These are phyloP conservation scores for Noctilio leporinus DNA, from an alignment of 2,113 vertebrate species.

Conservation along the genomic window DNA sequence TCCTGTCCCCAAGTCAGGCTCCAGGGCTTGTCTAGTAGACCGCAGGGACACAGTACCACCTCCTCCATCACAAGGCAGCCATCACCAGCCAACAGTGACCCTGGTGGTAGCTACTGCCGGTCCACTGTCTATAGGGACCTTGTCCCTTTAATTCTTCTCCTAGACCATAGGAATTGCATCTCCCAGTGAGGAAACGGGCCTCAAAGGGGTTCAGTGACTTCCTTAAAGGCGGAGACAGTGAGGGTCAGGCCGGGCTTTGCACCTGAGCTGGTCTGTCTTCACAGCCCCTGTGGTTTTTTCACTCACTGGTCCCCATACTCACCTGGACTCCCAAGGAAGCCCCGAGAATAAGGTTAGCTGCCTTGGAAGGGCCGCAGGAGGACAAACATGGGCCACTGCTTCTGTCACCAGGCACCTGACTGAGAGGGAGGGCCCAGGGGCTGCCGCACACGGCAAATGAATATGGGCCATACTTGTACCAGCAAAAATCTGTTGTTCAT, in stretches of 20 bases:
- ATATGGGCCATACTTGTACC: neutral
- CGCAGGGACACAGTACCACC: neutral
- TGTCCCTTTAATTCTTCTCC: neutral
- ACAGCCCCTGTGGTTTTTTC: neutral
- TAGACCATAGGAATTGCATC: neutral
- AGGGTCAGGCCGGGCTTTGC: neutral
- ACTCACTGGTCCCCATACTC: no score
- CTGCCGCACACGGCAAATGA: neutral
- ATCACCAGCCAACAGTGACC: fast-evolving
- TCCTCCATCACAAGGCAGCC: neutral
- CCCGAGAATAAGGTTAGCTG: neutral
- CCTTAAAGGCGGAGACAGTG: neutral
- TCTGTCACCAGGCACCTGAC: neutral
- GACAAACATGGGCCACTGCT: no score
- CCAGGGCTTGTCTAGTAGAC: no score
- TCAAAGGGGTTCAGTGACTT: neutral
- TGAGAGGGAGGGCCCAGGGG: no score
- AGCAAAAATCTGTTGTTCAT: neutral
- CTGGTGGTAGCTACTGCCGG: fast-evolving
- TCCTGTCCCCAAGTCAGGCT: neutral
- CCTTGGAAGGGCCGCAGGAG: neutral
- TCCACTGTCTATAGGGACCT: neutral
- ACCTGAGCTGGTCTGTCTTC: neutral
- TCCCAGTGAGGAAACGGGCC: neutral
- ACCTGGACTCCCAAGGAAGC: neutral